Percentiles rank a stretch among this genome's conserved stretches.
phyloP scores from a whole-genome alignment of 2,113 vertebrate species.

The Sinocyclocheilus grahami region DNA sequence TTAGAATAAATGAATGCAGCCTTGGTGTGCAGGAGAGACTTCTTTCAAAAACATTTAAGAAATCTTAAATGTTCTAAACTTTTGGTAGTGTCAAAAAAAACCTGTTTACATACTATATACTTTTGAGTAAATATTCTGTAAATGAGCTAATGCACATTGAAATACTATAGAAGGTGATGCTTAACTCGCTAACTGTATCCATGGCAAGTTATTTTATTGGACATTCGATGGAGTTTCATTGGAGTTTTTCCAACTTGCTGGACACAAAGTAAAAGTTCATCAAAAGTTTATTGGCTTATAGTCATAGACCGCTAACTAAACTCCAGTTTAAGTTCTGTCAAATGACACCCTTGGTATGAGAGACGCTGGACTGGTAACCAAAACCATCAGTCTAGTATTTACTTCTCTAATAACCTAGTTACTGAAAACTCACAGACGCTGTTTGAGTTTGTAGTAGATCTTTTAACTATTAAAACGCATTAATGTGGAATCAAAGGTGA shows the following conservation, averaged over 20 bases:
- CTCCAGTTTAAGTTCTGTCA: background rate
- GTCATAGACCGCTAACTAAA: background rate
- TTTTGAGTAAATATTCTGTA: background rate
- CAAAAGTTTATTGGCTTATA: background rate
- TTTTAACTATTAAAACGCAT: background rate
- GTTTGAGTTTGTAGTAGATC: slow-evolving; percentile 5
- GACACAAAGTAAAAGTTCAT: background rate
- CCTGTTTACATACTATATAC: too few relatives aligned
- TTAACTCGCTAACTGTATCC: background rate
- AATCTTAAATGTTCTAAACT: background rate
- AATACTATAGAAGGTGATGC: background rate
- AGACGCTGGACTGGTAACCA: background rate
- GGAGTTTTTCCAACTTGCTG: background rate
- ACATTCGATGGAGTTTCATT: too few relatives aligned
- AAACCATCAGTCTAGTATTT: background rate
- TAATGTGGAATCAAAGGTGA: background rate
- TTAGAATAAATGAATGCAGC: background rate
- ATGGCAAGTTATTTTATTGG: background rate
- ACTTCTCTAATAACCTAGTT: background rate
- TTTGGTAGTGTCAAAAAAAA: too few relatives aligned
- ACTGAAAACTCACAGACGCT: background rate
- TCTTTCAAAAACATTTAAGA: background rate
- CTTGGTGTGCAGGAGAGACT: background rate
- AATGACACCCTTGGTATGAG: background rate
- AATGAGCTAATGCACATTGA: too few relatives aligned